Conservation (phyloP, 2,113 vertebrate genomes). For the Elephas maximus region DNA sequence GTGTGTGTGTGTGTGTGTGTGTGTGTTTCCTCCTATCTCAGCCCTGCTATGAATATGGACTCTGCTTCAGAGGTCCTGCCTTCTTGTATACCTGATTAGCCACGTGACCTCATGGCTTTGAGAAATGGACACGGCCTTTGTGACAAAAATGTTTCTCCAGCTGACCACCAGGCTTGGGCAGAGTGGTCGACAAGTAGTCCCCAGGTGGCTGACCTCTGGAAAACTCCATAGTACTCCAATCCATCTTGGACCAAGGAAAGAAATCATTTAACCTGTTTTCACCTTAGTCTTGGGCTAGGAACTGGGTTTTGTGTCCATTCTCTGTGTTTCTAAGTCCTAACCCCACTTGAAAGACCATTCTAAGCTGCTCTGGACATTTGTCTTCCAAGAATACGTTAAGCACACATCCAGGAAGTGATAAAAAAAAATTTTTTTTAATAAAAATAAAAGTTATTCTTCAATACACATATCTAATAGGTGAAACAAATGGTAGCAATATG, state of each 20-base stretch:
- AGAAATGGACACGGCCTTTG: background rate
- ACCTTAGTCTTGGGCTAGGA: background rate
- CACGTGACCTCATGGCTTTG: background rate
- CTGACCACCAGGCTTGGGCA: background rate
- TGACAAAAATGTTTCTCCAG: background rate
- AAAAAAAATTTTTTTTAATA: background rate
- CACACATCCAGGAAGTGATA: background rate
- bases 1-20: no score
- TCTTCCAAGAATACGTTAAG: background rate
- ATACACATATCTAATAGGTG: background rate
- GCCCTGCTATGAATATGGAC: background rate
- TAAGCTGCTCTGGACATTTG: background rate
- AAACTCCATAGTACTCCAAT: background rate
- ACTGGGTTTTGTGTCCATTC: background rate
- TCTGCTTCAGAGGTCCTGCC: background rate
- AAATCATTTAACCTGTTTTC: background rate
- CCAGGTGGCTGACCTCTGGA: background rate
- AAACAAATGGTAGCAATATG: background rate
- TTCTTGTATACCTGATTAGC: background rate
- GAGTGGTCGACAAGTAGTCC: background rate
- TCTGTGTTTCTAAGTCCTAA: background rate
- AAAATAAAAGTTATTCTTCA: background rate
- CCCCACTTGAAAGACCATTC: background rate
- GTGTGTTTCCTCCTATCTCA: background rate
- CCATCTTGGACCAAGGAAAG: background rate